phyloP scores from a whole-genome alignment of 2,888 invertebrate species.

The Sphinx pinastri region DNA sequence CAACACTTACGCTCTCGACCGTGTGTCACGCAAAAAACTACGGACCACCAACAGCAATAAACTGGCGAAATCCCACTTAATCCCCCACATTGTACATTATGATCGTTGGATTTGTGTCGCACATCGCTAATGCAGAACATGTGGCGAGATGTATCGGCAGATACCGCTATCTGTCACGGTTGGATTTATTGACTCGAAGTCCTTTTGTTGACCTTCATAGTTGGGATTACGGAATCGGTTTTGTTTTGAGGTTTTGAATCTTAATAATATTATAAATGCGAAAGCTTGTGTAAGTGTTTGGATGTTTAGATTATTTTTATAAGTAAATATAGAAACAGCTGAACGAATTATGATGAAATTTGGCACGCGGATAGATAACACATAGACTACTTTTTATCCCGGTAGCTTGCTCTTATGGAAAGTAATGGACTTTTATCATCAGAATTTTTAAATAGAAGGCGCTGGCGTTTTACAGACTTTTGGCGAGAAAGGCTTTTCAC shows the following conservation, averaged over 20 bases:
- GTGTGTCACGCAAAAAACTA: slow-evolving; percentile 64
- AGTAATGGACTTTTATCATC: too few relatives aligned
- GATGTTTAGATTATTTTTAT: too few relatives aligned
- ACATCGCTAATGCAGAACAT: slow-evolving; percentile 75
- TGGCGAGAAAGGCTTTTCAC: too few relatives aligned
- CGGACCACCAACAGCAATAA: slow-evolving; percentile 76
- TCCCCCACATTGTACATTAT: slow-evolving; percentile 75
- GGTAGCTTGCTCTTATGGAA: too few relatives aligned
- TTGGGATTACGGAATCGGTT: not conserved
- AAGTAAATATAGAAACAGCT: too few relatives aligned
- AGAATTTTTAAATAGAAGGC: too few relatives aligned
- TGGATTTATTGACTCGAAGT: slow-evolving; percentile 19
- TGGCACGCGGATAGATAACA: too few relatives aligned
- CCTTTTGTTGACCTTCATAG: slow-evolving; percentile 17
- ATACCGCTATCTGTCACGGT: slow-evolving; percentile 22
- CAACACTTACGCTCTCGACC: slow-evolving; percentile 56
- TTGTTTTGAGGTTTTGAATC: not conserved
- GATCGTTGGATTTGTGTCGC: slow-evolving; percentile 74
- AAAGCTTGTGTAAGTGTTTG: too few relatives aligned
- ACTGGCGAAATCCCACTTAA: slow-evolving; percentile 71
- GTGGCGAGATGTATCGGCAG: slow-evolving; percentile 59
- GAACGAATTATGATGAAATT: too few relatives aligned
- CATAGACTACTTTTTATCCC: too few relatives aligned
- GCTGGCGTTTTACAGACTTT: too few relatives aligned
- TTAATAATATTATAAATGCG: too few relatives aligned